Conservation (phyloP, 2,888 invertebrate genomes). For the Cordilura impudica region DNA sequence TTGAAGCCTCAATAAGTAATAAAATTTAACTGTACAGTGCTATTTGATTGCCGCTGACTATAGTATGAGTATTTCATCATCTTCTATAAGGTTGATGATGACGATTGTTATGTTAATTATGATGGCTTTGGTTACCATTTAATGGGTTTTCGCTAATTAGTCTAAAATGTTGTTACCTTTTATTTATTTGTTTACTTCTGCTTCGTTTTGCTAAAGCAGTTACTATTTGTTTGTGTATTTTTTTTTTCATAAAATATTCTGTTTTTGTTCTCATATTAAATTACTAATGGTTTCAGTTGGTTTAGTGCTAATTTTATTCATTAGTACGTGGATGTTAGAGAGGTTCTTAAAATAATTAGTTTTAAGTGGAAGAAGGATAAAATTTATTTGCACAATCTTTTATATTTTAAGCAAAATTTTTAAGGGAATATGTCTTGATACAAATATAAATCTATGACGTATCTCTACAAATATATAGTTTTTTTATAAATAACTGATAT, state of each 20-base stretch:
- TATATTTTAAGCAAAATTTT: too few relatives aligned
- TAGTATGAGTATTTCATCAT: too few relatives aligned
- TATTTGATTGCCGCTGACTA: too few relatives aligned
- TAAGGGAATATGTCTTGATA: too few relatives aligned
- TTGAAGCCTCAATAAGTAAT: too few relatives aligned
- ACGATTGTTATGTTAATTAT: slow-evolving; percentile 10
- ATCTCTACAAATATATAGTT: too few relatives aligned
- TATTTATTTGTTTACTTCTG: neutral
- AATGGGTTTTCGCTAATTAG: slow-evolving; percentile 56
- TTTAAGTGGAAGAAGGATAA: slow-evolving; percentile 40
- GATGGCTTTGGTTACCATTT: slow-evolving; percentile 56
- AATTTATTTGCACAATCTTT: too few relatives aligned
- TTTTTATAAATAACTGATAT: too few relatives aligned
- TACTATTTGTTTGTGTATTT: neutral
- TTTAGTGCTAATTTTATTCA: slow-evolving; percentile 39
- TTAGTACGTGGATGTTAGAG: slow-evolving; percentile 38
- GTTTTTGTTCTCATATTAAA: slow-evolving; percentile 15
- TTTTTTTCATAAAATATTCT: neutral
- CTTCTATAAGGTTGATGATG: neutral
- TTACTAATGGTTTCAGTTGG: slow-evolving; percentile 14
- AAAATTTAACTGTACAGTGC: too few relatives aligned
- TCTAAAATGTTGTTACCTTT: slow-evolving; percentile 42
- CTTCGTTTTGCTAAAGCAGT: slow-evolving; percentile 11
- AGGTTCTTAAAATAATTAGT: slow-evolving; percentile 43
- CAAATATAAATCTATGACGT: too few relatives aligned